Conservation (phyloP, 1,140 invertebrate species). For the Diorhabda carinulata region DNA sequence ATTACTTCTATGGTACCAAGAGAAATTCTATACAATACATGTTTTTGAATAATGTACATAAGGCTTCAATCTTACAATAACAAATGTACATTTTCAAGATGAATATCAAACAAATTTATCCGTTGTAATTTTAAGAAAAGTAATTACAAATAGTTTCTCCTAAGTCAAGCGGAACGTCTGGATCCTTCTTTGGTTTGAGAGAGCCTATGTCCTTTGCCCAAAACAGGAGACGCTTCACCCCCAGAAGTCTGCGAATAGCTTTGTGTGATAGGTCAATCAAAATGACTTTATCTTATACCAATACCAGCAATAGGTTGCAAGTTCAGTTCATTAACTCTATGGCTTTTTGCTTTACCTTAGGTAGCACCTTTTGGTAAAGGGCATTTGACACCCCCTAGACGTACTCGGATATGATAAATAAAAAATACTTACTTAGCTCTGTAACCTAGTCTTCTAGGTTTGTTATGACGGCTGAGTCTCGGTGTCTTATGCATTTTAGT, state of each 20-base stretch:
- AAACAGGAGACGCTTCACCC: constrained; percentile 89
- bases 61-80: too few species aligned
- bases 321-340: constrained; percentile 97
- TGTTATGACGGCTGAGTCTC: constrained; percentile 95
- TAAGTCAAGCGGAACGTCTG: constrained; percentile 85
- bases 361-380: constrained; percentile 97
- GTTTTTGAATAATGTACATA: too few species aligned
- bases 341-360: constrained; percentile 98
- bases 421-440: constrained; percentile 97
- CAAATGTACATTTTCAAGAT: too few species aligned
- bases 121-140: constrained; percentile 20
- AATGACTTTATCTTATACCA: constrained; percentile 90
- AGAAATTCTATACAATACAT: too few species aligned
- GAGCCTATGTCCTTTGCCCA: constrained; percentile 95
- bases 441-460: constrained; percentile 94
- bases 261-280: constrained; percentile 93
- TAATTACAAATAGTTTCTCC: constrained; percentile 88
- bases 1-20: too few species aligned
- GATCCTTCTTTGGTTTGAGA: constrained; percentile 97
- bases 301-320: constrained; percentile 97
- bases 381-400: constrained; percentile 96
- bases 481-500: constrained; percentile 92
- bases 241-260: constrained; percentile 84
- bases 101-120: neutral
- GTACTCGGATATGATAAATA: constrained; percentile 95